These are phyloP conservation scores for Pilophorus perplexus DNA, from an alignment of 2,888 invertebrate species.

Conservation along the genomic window DNA sequence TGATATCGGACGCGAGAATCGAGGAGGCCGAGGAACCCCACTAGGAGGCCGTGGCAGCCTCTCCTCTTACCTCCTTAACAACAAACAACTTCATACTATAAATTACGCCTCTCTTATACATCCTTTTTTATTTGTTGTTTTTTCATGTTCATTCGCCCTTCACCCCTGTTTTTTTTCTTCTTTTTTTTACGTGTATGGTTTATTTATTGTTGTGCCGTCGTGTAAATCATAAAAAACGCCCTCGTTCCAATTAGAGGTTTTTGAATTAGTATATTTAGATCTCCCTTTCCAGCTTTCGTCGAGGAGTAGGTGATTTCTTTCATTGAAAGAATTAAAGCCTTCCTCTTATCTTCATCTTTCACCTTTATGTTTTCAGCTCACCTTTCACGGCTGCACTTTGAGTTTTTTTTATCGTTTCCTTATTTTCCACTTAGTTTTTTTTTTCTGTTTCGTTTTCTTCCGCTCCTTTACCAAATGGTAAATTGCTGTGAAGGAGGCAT, in stretches of 20 bases:
- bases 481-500: background rate
- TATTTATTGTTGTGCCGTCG: background rate
- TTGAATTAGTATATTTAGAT: conserved; percentile 20
- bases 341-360: conserved; percentile 32
- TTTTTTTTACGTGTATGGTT: background rate
- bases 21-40: too few relatives aligned
- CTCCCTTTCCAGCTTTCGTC: conserved; percentile 8
- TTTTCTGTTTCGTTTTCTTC: background rate
- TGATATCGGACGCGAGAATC: conserved; percentile 22
- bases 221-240: conserved; percentile 22
- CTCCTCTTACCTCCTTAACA: conserved; percentile 3
- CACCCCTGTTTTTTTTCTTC: background rate
- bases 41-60: background rate
- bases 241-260: conserved; percentile 7
- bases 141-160: background rate
- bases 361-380: conserved; percentile 33
- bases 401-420: background rate
- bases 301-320: conserved; percentile 7
- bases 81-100: conserved; percentile 32
- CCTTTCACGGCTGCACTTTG: conserved; percentile 30
- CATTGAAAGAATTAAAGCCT: background rate
- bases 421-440: background rate
- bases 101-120: conserved; percentile 16
- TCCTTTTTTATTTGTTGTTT: background rate
- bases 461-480: background rate